Conservation (phyloP, 2,888 invertebrate genomes). For the Neoascia interrupta region DNA sequence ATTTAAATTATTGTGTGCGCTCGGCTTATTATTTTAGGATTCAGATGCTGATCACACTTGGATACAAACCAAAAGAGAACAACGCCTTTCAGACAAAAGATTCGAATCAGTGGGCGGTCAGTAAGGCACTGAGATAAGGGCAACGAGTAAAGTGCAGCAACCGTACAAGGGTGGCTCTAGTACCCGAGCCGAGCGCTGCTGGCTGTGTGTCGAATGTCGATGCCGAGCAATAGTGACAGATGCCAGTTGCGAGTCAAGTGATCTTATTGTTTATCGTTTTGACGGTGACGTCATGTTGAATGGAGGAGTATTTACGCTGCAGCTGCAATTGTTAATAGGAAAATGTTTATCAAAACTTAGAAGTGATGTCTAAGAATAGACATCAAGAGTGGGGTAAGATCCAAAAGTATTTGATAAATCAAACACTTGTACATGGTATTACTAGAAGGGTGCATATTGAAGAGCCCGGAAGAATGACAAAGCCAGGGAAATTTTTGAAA, state of each 20-base stretch:
- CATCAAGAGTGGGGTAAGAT: constrained; percentile 16
- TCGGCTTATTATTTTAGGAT: constrained; percentile 27
- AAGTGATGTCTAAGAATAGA: constrained; percentile 48
- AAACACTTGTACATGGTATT: constrained; percentile 41
- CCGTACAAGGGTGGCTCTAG: constrained; percentile 53
- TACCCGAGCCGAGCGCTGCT: not conserved
- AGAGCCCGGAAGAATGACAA: constrained; percentile 5
- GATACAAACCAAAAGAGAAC: not conserved
- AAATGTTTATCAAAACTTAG: constrained; percentile 57
- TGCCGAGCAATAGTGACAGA: constrained; percentile 56
- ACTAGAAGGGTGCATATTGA: not conserved
- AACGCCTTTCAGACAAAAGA: constrained; percentile 55
- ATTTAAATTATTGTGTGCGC: constrained; percentile 11
- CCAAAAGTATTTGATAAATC: constrained; percentile 60
- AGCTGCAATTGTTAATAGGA: constrained; percentile 64
- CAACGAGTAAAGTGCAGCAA: constrained; percentile 62
- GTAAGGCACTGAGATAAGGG: constrained; percentile 70
- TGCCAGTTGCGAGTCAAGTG: constrained; percentile 66
- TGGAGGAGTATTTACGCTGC: constrained; percentile 50
- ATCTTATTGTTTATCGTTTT: constrained; percentile 53
- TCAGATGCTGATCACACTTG: not conserved
- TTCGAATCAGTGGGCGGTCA: constrained; percentile 68
- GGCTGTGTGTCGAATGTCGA: not conserved
- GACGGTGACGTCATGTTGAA: constrained; percentile 57
- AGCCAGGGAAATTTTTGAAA: too few species aligned